Conservation (phyloP, 2,888 invertebrate genomes). For the Steinernema scapterisci region DNA sequence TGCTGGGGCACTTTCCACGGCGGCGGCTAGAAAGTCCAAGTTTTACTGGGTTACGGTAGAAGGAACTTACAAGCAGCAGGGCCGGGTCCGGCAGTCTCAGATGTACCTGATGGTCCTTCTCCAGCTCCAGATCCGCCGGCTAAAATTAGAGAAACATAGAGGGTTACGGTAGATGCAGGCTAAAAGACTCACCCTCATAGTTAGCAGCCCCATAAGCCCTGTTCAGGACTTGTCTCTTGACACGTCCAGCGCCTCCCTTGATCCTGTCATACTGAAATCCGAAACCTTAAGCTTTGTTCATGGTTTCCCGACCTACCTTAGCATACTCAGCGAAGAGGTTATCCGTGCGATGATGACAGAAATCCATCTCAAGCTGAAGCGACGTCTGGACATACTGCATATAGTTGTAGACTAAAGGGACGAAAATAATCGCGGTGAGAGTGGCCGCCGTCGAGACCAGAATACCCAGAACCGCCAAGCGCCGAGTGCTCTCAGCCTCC, state of each 20-base stretch:
- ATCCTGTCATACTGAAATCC: neutral
- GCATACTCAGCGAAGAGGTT: constrained; percentile 20
- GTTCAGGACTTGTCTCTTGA: neutral
- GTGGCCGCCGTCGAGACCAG: constrained; percentile 19
- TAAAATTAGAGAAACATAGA: no score
- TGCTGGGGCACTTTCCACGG: neutral
- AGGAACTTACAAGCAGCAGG: neutral
- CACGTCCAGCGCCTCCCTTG: constrained; percentile 8
- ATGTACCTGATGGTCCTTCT: neutral
- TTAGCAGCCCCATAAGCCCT: neutral
- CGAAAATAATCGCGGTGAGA: constrained; percentile 16
- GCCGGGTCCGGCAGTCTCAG: neutral
- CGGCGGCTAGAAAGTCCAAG: neutral
- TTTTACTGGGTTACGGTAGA: neutral
- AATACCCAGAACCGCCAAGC: neutral
- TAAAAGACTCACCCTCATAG: neutral
- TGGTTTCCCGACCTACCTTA: neutral
- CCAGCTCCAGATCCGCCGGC: neutral
- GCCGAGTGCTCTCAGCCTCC: constrained; percentile 24
- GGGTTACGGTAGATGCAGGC: no score
- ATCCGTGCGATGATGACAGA: constrained; percentile 13
- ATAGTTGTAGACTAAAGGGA: constrained; percentile 24
- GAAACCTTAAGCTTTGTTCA: neutral
- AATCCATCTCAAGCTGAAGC: constrained; percentile 23
- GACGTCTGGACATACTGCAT: constrained; percentile 28